Conservation (phyloP, 1,140 invertebrate genomes). For the Papilio machaon region DNA sequence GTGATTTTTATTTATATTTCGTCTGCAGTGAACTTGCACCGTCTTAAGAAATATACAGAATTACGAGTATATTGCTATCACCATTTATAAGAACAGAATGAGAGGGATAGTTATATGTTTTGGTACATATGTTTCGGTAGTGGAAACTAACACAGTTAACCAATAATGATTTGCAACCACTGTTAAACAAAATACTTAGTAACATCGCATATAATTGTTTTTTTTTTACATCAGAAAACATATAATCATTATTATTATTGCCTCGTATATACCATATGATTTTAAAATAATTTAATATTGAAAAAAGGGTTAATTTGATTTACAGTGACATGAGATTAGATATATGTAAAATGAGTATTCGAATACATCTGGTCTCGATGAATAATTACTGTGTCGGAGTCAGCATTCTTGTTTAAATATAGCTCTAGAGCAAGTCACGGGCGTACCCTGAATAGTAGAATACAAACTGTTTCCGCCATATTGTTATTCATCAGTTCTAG, state of each 20-base stretch:
- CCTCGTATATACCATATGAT: not conserved
- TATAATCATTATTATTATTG: not conserved
- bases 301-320: not conserved
- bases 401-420: conserved; percentile 69
- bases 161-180: not conserved
- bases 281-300: not conserved
- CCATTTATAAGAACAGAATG: not conserved
- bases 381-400: conserved; percentile 66
- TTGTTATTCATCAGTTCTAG: conserved; percentile 43
- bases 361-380: conserved; percentile 51
- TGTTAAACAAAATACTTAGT: not conserved
- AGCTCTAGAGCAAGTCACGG: conserved; percentile 57
- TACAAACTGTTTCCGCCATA: conserved; percentile 41
- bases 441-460: conserved; percentile 56
- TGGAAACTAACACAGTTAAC: not conserved
- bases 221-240: not conserved
- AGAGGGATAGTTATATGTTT: not conserved
- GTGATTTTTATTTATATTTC: not conserved
- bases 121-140: not conserved
- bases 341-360: conserved; percentile 18
- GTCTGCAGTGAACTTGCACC: not conserved
- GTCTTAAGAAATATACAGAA: not conserved
- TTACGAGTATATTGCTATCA: not conserved
- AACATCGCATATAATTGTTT: not conserved
- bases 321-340: not conserved